Percentiles rank a stretch among this genome's conserved stretches.
phyloP scores from a whole-genome alignment of 2,113 vertebrate species.

The Corapipo altera region DNA sequence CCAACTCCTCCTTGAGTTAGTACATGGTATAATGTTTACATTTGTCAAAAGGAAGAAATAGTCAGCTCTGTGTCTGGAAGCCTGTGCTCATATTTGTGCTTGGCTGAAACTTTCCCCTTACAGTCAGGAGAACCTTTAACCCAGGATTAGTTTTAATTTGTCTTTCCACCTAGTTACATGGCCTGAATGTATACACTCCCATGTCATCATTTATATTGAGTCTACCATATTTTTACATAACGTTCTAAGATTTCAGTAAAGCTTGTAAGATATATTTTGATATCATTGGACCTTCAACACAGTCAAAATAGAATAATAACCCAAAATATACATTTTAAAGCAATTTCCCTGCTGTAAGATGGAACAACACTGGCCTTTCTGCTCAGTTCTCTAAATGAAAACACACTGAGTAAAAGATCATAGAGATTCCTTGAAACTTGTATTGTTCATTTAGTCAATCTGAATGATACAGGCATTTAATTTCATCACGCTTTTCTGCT shows the following conservation, averaged over 20 bases:
- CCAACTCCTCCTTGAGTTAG: neutral
- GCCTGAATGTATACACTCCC: neutral
- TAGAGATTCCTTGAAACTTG: neutral
- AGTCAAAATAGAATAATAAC: neutral
- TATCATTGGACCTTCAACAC: neutral
- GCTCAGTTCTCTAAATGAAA: neutral
- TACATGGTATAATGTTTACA: neutral
- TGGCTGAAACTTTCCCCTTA: neutral
- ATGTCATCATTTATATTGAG: neutral
- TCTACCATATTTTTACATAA: neutral
- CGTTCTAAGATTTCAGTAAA: neutral
- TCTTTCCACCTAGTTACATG: neutral
- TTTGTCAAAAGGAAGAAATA: neutral
- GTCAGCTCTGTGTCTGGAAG: neutral
- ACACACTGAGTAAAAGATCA: neutral
- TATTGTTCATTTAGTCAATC: neutral
- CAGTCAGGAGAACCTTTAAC: neutral
- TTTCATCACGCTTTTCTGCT: neutral
- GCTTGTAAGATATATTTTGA: neutral
- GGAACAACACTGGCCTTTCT: neutral
- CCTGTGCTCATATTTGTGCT: neutral
- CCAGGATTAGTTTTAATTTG: neutral
- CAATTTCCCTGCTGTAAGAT: neutral
- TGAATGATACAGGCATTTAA: neutral
- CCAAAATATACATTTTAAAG: neutral